These are phyloP conservation scores for Meteorus colon DNA, from an alignment of 2,888 invertebrate genomes.

Conservation along the genomic window DNA sequence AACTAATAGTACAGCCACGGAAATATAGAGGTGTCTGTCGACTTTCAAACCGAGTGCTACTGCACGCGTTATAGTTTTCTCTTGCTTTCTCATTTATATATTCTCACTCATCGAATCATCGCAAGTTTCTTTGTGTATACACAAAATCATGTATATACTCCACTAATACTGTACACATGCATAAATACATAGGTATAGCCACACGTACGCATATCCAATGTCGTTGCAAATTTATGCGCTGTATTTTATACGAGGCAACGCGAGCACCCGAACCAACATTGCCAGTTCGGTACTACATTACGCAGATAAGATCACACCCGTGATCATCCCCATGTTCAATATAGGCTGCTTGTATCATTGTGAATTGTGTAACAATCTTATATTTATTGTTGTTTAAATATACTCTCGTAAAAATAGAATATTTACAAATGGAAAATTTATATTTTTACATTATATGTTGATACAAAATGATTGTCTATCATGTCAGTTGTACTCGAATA, in stretches of 20 bases:
- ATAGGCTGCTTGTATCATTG: constrained; percentile 7
- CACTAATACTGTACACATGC: not conserved
- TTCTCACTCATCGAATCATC: no score
- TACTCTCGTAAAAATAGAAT: constrained; percentile 42
- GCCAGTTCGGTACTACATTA: constrained; percentile 42
- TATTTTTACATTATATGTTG: no score
- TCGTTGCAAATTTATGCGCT: constrained; percentile 43
- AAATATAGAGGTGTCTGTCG: not conserved
- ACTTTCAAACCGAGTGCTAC: no score
- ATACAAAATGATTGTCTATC: no score
- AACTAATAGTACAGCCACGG: not conserved
- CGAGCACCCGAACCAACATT: constrained; percentile 33
- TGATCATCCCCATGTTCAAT: constrained; percentile 30
- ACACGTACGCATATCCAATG: constrained; percentile 35
- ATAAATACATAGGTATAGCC: constrained; percentile 5
- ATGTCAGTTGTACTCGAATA: no score
- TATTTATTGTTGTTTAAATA: constrained; percentile 42
- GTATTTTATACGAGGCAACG: constrained; percentile 43
- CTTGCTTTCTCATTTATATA: no score
- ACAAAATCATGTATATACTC: no score
- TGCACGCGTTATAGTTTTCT: no score
- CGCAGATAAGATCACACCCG: constrained; percentile 43
- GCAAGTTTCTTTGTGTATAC: no score
- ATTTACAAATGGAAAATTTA: no score
- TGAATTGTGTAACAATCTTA: not conserved